Percentiles rank a stretch among this genome's conserved stretches.
Conservation (phyloP, 2,888 invertebrate genomes). For the Zelleria hepariella region DNA sequence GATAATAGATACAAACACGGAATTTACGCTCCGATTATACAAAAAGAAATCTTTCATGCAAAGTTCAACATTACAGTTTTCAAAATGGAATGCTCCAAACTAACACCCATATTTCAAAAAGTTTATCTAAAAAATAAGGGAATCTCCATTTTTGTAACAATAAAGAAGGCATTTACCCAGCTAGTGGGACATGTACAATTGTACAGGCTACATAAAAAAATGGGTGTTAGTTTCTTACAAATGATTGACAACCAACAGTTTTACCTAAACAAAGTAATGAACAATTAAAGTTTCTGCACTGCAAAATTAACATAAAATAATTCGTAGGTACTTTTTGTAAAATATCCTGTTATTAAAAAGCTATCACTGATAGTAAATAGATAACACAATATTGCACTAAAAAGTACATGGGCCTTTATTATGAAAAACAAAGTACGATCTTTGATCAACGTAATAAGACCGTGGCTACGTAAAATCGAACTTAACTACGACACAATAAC, state of each 20-base stretch:
- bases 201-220: no score
- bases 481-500: conserved; percentile 48
- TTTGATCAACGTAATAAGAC: no score
- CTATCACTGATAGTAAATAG: background rate
- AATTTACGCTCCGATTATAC: background rate
- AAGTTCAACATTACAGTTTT: background rate
- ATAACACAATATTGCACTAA: background rate
- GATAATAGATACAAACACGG: background rate
- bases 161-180: no score
- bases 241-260: no score
- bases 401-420: no score
- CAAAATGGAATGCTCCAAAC: no score
- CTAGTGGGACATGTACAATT: no score
- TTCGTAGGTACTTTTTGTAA: background rate
- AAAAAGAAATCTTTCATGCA: background rate
- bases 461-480: background rate
- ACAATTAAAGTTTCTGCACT: background rate
- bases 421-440: no score
- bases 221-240: no score
- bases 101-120: no score
- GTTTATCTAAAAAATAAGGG: no score
- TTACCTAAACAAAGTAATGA: background rate
- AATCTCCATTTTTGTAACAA: no score
- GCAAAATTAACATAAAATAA: background rate
- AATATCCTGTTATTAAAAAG: background rate